A percentile compares a stretch with the other conserved stretches of the same genome.
These are phyloP conservation scores for Notodonta ziczac DNA, from an alignment of 2,888 invertebrate species.

Conservation along the genomic window DNA sequence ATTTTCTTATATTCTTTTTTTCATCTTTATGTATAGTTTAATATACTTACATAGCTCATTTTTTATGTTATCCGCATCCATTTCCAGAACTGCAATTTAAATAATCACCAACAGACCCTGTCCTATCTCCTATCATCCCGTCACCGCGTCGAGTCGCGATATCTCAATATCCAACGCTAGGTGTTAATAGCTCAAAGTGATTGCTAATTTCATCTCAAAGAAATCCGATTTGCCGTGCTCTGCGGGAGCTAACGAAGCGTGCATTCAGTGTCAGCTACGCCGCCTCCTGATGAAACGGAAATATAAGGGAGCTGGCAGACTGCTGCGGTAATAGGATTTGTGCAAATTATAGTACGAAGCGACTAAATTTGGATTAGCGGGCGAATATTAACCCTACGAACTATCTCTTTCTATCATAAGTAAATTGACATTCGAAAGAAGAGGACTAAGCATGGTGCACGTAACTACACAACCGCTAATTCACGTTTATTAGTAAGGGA, in stretches of 20 bases:
- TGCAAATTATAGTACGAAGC: not conserved
- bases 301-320: conserved; percentile 46
- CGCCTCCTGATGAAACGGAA: conserved; percentile 62
- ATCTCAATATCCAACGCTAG: conserved; percentile 37
- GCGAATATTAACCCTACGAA: too few species aligned
- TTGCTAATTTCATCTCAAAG: conserved; percentile 74
- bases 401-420: too few species aligned
- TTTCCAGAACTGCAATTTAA: not conserved
- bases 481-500: too few species aligned
- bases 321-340: not conserved
- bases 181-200: conserved; percentile 69
- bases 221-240: conserved; percentile 55
- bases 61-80: too few species aligned
- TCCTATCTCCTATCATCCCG: conserved; percentile 5
- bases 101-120: not conserved
- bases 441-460: too few species aligned
- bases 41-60: too few species aligned
- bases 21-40: too few species aligned
- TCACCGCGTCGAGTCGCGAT: not conserved
- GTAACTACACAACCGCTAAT: too few species aligned
- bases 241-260: conserved; percentile 66
- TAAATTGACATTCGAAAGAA: too few species aligned
- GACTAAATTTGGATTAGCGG: too few species aligned
- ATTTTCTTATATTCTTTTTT: too few species aligned
- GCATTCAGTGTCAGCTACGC: conserved; percentile 55